phyloP scores from a whole-genome alignment of 2,888 invertebrate genomes.

The Xanthostigma xanthostigma region DNA sequence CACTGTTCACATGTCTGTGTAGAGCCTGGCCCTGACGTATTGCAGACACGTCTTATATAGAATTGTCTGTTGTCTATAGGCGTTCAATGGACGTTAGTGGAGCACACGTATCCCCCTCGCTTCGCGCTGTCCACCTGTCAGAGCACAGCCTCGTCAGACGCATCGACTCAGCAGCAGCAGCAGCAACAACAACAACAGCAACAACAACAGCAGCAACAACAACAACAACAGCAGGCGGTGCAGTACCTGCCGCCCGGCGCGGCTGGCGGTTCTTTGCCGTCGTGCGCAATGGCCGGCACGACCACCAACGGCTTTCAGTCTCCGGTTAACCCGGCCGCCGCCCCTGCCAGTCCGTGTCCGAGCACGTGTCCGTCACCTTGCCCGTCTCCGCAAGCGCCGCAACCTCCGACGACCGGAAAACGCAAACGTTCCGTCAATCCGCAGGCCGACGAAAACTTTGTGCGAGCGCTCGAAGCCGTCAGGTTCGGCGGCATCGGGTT shows the following conservation, averaged over 20 bases:
- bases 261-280: slow-evolving; percentile 20
- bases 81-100: slow-evolving; percentile 76
- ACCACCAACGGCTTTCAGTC: slow-evolving; percentile 7
- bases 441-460: slow-evolving; percentile 70
- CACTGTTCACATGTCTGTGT: slow-evolving; percentile 20
- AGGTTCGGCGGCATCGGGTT: slow-evolving; percentile 72
- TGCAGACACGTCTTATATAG: background rate
- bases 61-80: slow-evolving; percentile 41
- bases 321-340: slow-evolving; percentile 6
- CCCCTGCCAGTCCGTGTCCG: slow-evolving; percentile 16
- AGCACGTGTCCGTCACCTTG: slow-evolving; percentile 19
- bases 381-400: slow-evolving; percentile 28
- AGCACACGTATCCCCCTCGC: slow-evolving; percentile 58
- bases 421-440: slow-evolving; percentile 64
- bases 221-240: slow-evolving; percentile 27
- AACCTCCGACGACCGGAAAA: slow-evolving; percentile 32
- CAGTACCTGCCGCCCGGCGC: slow-evolving; percentile 20
- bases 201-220: slow-evolving; percentile 30
- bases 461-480: slow-evolving; percentile 66
- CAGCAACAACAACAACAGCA: too few species aligned
- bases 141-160: slow-evolving; percentile 23
- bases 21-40: slow-evolving; percentile 23
- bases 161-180: slow-evolving; percentile 34
- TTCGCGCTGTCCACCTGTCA: slow-evolving; percentile 34
- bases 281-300: slow-evolving; percentile 11